Base-by-base conservation (phyloP, 2,797 vertebrate species). In the Sebastiscus albofasciatus region DNA sequence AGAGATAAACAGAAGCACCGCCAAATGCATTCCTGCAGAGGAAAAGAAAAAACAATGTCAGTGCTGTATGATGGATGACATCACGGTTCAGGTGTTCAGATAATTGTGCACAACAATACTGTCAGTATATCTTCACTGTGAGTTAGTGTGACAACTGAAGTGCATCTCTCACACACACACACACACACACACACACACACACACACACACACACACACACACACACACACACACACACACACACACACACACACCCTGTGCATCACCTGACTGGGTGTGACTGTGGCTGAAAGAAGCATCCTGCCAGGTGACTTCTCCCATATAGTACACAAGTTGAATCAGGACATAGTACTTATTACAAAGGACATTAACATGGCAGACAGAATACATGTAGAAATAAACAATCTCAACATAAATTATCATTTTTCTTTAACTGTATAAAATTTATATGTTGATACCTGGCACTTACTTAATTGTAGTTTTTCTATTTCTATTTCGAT, bases 11-110 rank as follows among this genome's bases (percentile, higher is more conserved):
- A 79, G 49, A 22, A 92, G 66, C 33, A 73, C 52, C 0, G 42
- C 16, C 8, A 79, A 26, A 71, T 79, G 64, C 94, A 95, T 95
- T 14, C 16, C 93, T 94, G 65, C 58, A 72, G 36, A 46, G 20
- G 2, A 26, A n/a, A 46, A 6, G 26, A 13, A 22, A 20, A 52
- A 16, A 52, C 49, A n/a, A n/a, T 6, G 31, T 24, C 14, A 5
- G 13, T 5, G 5, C 5, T 58, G 39, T 0, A 8, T 4, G 8
- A 4, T 14, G 33, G 8, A 8, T 2, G 33, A 14, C 4, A 62
- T 27, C 6, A 13, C 29, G 0, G 16, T 16, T 14, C 5, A 54
- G 14, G 24, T 65, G 59, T 11, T 22, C 13, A 36, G 8, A 11
- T 34, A 24, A 24, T 24, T 13, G 39, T 65, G 8, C 20, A 52